phyloP scores from a whole-genome alignment of 1,140 invertebrate genomes.

The Elysia chlorotica region DNA sequence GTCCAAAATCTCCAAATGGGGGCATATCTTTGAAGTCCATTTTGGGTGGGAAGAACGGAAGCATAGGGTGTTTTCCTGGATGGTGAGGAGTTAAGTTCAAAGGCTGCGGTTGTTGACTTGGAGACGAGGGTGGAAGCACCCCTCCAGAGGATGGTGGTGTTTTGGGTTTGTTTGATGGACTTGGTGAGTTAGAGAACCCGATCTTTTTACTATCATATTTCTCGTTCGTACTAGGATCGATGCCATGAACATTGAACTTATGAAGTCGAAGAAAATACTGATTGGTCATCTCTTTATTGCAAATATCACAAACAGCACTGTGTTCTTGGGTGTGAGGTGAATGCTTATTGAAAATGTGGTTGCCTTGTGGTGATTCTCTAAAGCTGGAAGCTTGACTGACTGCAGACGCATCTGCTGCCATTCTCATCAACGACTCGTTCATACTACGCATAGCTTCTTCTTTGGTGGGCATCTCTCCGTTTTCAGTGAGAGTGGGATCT shows the following conservation, averaged over 20 bases:
- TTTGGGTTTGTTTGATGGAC: slow-evolving; percentile 7
- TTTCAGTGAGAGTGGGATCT: slow-evolving; percentile 33
- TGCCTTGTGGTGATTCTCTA: not conserved
- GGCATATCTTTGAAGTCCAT: slow-evolving; percentile 25
- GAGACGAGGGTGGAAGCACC: not conserved
- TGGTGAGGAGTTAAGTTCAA: slow-evolving; percentile 23
- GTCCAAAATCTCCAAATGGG: slow-evolving; percentile 10
- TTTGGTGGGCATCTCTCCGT: slow-evolving; percentile 29
- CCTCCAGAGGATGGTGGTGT: slow-evolving; percentile 17
- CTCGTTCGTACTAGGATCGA: slow-evolving; percentile 59
- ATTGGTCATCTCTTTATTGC: slow-evolving; percentile 97
- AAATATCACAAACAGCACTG: slow-evolving; percentile 90
- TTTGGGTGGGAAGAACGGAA: slow-evolving; percentile 15
- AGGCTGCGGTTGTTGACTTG: slow-evolving; percentile 6
- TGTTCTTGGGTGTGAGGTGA: too few species aligned
- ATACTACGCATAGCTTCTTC: slow-evolving; percentile 29
- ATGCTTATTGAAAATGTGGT: too few species aligned
- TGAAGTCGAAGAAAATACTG: slow-evolving; percentile 99
- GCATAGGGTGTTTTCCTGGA: slow-evolving; percentile 21
- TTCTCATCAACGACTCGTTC: slow-evolving; percentile 23
- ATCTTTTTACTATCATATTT: slow-evolving; percentile 16
- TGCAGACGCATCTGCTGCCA: slow-evolving; percentile 28
- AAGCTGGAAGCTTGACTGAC: slow-evolving; percentile 18
- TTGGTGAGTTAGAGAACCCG: not conserved
- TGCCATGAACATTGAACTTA: slow-evolving; percentile 99